Conservation (phyloP, 2,888 invertebrate genomes). For the Erannis defoliaria region DNA sequence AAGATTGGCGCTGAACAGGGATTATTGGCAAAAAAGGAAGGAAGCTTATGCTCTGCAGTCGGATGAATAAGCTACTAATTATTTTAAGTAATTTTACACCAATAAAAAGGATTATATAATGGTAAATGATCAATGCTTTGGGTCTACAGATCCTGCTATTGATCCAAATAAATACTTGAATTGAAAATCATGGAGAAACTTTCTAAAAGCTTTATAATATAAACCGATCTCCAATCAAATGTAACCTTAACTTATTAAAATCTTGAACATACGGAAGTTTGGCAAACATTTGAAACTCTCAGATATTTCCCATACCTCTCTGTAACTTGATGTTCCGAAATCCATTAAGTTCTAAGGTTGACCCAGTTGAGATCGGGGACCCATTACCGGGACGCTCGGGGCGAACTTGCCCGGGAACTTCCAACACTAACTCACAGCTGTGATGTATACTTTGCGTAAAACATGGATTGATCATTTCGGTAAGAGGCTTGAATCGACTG, state of each 20-base stretch:
- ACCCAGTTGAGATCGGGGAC: constrained; percentile 17
- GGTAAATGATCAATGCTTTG: too few species aligned
- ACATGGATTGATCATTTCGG: background rate
- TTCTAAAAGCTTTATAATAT: background rate
- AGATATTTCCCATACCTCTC: constrained; percentile 7
- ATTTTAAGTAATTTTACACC: too few species aligned
- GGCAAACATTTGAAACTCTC: constrained; percentile 3
- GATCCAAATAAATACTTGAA: too few species aligned
- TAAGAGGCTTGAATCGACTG: background rate
- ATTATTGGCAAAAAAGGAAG: too few species aligned
- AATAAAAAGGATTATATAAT: too few species aligned
- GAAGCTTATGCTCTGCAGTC: too few species aligned
- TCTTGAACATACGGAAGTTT: background rate
- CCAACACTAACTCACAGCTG: constrained; percentile 3
- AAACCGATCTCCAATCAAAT: background rate
- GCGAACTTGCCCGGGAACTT: constrained; percentile 6
- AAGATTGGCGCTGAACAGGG: too few species aligned
- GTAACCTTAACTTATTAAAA: background rate
- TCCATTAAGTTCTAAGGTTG: constrained; percentile 27
- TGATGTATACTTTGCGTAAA: background rate
- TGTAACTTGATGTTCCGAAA: constrained; percentile 15
- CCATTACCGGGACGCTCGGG: constrained; percentile 22
- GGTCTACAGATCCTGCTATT: too few species aligned
- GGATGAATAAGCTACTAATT: too few species aligned
- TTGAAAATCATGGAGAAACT: too few species aligned